Evolutionary conservation across 2,113 vertebrate genomes (phyloP).

Genomic region (Polypterus bichir): DNA sequence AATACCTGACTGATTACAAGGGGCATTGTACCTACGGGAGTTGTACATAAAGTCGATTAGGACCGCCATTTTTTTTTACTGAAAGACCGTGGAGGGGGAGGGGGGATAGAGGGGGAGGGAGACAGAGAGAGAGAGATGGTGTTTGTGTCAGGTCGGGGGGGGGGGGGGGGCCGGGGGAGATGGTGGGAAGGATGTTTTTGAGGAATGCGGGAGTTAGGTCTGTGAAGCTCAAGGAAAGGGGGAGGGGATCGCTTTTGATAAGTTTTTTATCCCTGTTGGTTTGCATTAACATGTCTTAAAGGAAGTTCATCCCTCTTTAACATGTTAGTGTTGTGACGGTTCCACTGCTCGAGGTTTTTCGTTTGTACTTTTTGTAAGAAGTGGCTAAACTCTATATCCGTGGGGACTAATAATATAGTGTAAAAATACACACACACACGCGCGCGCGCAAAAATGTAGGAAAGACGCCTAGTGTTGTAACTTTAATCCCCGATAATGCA

Average conservation of each 20-base stretch:
- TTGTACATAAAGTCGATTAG: too few species aligned
- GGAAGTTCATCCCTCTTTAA: constrained; percentile 33
- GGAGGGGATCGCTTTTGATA: constrained; percentile 36
- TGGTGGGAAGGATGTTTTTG: constrained; percentile 46
- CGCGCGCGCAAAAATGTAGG: too few species aligned
- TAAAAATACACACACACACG: too few species aligned
- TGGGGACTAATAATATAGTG: too few species aligned
- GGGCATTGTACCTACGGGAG: too few species aligned
- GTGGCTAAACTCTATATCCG: too few species aligned
- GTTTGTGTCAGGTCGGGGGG: constrained; percentile 57
- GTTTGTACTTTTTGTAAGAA: too few species aligned
- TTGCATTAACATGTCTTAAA: constrained; percentile 50
- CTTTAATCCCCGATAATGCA: too few species aligned
- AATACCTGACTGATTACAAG: too few species aligned
- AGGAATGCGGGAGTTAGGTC: constrained; percentile 74
- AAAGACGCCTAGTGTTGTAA: too few species aligned
- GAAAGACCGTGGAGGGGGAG: constrained; percentile 34
- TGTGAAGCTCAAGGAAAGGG: constrained; percentile 30
- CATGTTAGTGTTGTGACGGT: too few species aligned
- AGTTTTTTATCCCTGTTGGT: constrained; percentile 28
- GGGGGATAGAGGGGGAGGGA: constrained; percentile 30
- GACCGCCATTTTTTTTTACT: background rate
- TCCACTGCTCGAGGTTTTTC: too few species aligned
- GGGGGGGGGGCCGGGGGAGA: constrained; percentile 47
- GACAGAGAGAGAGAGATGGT: constrained; percentile 42